Conservation (phyloP, 1,140 invertebrate genomes). For the Bactericera cockerelli region DNA sequence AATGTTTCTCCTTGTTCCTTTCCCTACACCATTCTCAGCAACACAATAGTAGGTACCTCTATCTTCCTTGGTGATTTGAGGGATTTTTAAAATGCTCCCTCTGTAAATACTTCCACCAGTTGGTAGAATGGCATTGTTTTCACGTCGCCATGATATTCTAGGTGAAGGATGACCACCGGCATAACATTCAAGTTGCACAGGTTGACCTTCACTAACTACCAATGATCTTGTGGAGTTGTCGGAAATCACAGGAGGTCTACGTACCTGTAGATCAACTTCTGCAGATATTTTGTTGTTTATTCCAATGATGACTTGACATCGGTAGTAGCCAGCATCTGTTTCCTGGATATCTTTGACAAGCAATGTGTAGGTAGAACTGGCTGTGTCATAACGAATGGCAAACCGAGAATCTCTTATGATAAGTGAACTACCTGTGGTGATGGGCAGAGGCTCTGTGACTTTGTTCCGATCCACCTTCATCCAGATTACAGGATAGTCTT, state of each 20-base stretch:
- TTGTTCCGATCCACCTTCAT: constrained; percentile 44
- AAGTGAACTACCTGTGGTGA: constrained; percentile 62
- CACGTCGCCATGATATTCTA: constrained; percentile 74
- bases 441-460: constrained; percentile 42
- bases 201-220: constrained; percentile 63
- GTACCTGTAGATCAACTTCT: constrained; percentile 65
- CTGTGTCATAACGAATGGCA: constrained; percentile 59
- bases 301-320: constrained; percentile 70
- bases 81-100: constrained; percentile 70
- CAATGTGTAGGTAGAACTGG: constrained; percentile 60
- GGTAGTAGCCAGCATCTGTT: constrained; percentile 75
- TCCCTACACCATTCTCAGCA: constrained; percentile 78
- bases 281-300: constrained; percentile 54
- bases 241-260: constrained; percentile 74
- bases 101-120: constrained; percentile 72
- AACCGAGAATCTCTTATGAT: constrained; percentile 78
- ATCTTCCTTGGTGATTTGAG: constrained; percentile 66
- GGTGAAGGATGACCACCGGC: constrained; percentile 67
- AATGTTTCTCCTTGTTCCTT: constrained; percentile 67
- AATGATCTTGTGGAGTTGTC: constrained; percentile 80
- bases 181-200: constrained; percentile 70
- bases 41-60: constrained; percentile 86
- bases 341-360: constrained; percentile 90
- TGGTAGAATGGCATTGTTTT: constrained; percentile 82
- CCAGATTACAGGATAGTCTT: constrained; percentile 74